These are phyloP conservation scores for Paralichthys olivaceus DNA, from an alignment of 2,113 vertebrate species.

Conservation along the genomic window DNA sequence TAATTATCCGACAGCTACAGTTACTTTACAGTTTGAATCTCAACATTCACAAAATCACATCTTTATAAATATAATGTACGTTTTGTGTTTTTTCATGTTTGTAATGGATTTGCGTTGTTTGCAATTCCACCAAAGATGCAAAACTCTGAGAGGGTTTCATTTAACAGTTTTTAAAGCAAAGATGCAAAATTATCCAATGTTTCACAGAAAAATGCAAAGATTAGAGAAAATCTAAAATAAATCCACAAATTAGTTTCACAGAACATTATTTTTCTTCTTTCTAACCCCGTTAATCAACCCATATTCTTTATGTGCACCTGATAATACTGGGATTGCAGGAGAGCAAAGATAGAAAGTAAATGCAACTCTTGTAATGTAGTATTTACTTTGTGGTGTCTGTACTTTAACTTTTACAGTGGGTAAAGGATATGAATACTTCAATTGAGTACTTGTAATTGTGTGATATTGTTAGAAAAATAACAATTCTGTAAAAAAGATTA, in stretches of 20 bases:
- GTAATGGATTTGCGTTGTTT: background rate
- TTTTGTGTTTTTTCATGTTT: background rate
- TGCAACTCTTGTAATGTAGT: background rate
- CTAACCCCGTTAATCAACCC: no score
- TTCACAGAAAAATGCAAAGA: background rate
- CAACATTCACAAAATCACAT: no score
- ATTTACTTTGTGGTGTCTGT: background rate
- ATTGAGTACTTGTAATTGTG: background rate
- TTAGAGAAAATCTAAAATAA: background rate
- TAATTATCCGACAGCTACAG: no score
- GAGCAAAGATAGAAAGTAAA: background rate
- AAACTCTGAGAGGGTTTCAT: background rate
- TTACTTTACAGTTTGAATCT: no score
- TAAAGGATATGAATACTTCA: background rate
- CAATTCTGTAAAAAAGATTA: background rate
- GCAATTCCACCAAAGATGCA: background rate
- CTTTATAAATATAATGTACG: no score
- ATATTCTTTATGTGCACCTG: no score
- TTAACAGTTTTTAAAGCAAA: background rate
- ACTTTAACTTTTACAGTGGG: background rate
- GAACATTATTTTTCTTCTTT: no score
- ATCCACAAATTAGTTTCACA: no score
- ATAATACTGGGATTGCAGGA: no score
- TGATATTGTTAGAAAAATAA: constrained; percentile 10
- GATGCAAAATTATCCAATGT: background rate